These are phyloP conservation scores for Lathronympha strigana DNA, from an alignment of 2,888 invertebrate species.

Conservation along the genomic window DNA sequence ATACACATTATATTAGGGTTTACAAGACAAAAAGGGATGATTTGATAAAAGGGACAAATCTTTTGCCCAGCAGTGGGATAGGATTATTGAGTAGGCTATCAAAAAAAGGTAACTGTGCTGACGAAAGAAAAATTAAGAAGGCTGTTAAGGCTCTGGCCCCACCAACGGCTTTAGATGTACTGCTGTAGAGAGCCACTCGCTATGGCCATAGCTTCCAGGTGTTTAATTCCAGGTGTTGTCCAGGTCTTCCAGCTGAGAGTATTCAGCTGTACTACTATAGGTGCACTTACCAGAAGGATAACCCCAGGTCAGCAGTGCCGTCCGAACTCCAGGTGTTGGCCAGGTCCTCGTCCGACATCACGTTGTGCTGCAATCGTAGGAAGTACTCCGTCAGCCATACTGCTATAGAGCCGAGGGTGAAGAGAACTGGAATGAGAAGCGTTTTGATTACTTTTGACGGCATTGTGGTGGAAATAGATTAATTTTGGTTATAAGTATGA, in stretches of 20 bases:
- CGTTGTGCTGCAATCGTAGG: conserved; percentile 91
- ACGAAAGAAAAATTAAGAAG: too few relatives aligned
- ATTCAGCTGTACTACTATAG: conserved; percentile 27
- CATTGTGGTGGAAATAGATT: background rate
- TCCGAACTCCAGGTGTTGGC: conserved; percentile 93
- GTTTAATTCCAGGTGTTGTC: background rate
- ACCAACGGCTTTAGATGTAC: too few relatives aligned
- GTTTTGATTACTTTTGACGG: background rate
- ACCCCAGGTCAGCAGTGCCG: conserved; percentile 91
- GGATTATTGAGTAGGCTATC: too few relatives aligned
- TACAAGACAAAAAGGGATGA: too few relatives aligned
- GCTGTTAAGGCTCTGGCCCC: too few relatives aligned
- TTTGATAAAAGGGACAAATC: too few relatives aligned
- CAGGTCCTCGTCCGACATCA: conserved; percentile 91
- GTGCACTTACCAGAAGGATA: conserved; percentile 90
- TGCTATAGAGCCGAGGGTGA: conserved; percentile 89
- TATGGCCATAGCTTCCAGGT: background rate
- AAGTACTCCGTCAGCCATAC: conserved; percentile 95
- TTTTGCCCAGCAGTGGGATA: too few relatives aligned
- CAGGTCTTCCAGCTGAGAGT: background rate
- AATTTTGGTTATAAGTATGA: too few relatives aligned
- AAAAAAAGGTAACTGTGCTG: too few relatives aligned
- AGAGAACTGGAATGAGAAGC: conserved; percentile 85
- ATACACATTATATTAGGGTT: too few relatives aligned
- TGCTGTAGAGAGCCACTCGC: too few relatives aligned